Evolutionary conservation across 2,888 invertebrate genomes (phyloP), one percentile per base, ranked within the genome.

Genomic region (Tiliacea aurago): DNA sequence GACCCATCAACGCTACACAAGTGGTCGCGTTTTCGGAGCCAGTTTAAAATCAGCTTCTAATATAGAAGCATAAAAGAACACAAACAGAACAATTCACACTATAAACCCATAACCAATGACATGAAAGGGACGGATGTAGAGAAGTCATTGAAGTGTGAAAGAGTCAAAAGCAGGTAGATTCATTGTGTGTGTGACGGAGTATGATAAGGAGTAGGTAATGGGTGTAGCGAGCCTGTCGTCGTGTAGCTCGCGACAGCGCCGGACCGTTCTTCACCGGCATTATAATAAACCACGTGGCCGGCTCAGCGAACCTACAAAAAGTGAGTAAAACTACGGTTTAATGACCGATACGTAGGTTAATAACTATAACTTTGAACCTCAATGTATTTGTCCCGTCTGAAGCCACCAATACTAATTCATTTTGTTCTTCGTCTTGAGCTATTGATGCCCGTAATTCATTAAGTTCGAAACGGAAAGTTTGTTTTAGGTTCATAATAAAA

Each of bases 281-380:
- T 66, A 63, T 65, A 81, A 80, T 70, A 80, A 86, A 94, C 91
- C 96, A 96, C 96, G 96, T 96, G 96, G 94, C 91, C 92, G 93
- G 91, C 89, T 83, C 82, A 88, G 76, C 86, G 85, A 91, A 91
- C 91, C 91, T 90, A 90, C 82, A 92, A 93, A 91, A 89, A 85
- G 95, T 95, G 87, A 95, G 95, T 95, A 88, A 70, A 84, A 76
- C 70, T 82, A 73, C 73, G 75, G 82, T 85, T 84, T 67, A 78
- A 76, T 86, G 79, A 85, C 77, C 67, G 71, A 84, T 66, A 69
- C 72, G 61, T 83, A 67, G 28, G 45, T 75, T 78, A 73, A 56
- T 76, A 58, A 18, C 55, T 59, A 33, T 73, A 73, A 76, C 73
- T 77, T 84, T 63, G 59, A 65, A 71, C 68, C 47, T 49, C 41